Evolutionary conservation across 2,797 vertebrate species (phyloP).

Genomic region (Enteromius thamalakanensis): DNA sequence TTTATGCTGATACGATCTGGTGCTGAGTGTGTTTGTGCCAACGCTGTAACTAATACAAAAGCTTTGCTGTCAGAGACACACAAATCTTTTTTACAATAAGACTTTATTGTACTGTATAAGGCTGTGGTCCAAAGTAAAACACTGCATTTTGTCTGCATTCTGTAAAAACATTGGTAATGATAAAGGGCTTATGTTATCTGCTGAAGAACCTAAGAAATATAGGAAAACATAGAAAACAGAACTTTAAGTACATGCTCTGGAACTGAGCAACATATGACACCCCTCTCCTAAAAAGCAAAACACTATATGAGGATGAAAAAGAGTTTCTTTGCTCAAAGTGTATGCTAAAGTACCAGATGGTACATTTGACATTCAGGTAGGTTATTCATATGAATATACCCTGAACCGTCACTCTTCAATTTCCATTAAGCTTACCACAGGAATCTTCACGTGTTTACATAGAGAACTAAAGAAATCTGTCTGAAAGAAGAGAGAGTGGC

Average conservation of each 20-base stretch:
- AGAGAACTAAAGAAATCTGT: background rate
- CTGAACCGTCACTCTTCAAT: background rate
- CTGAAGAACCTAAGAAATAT: background rate
- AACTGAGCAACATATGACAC: background rate
- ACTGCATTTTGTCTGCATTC: background rate
- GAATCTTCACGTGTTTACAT: background rate
- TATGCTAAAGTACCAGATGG: slow-evolving; percentile 2
- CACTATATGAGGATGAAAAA: background rate
- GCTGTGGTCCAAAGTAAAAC: slow-evolving; percentile 1
- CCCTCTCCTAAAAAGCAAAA: background rate
- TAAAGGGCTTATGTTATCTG: background rate
- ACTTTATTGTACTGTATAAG: slow-evolving; percentile 38
- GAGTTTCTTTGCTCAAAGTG: background rate
- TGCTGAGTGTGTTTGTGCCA: slow-evolving; percentile 27
- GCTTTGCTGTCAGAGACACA: slow-evolving; percentile 1
- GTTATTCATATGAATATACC: background rate
- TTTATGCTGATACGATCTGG: slow-evolving; percentile 40
- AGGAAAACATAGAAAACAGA: background rate
- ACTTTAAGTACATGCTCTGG: background rate
- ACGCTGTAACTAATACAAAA: slow-evolving; percentile 35
- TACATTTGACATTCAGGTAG: background rate
- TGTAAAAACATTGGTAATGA: slow-evolving; percentile 5
- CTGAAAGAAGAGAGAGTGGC: background rate
- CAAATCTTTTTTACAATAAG: slow-evolving; percentile 33
- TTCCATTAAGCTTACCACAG: slow-evolving; percentile 4